A percentile compares a stretch with the other conserved stretches of the same genome.
These are phyloP conservation scores for Caenorhabditis becei DNA, from an alignment of 2,888 invertebrate genomes.

Conservation along the genomic window DNA sequence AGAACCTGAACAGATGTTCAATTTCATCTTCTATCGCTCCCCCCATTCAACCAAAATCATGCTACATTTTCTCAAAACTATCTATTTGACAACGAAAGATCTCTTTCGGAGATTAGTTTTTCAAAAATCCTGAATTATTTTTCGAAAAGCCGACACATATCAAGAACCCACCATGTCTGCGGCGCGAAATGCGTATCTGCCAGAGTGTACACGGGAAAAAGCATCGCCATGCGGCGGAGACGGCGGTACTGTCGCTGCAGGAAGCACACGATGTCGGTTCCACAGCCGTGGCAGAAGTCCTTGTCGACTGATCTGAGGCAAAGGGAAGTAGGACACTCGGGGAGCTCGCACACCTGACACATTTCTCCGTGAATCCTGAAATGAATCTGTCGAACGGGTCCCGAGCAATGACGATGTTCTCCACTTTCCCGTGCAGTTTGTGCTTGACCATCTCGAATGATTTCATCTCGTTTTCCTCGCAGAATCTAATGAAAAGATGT, in stretches of 20 bases:
- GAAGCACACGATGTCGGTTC: slow-evolving; percentile 34
- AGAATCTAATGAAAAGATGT: slow-evolving; percentile 18
- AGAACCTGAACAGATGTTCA: slow-evolving; percentile 14
- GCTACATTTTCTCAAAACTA: not conserved
- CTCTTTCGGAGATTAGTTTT: not conserved
- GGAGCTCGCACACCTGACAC: slow-evolving; percentile 19
- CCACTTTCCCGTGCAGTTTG: slow-evolving; percentile 18
- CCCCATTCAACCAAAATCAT: not conserved
- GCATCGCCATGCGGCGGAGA: slow-evolving; percentile 35
- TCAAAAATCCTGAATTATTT: not conserved
- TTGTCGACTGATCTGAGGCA: not conserved
- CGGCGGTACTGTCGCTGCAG: slow-evolving; percentile 36
- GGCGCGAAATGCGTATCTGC: slow-evolving; percentile 46
- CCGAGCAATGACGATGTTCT: slow-evolving; percentile 29
- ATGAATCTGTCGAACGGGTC: slow-evolving; percentile 50
- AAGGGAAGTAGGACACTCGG: not conserved
- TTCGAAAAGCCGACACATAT: not conserved
- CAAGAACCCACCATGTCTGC: slow-evolving; percentile 30
- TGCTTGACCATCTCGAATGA: slow-evolving; percentile 11
- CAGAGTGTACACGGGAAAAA: slow-evolving; percentile 41
- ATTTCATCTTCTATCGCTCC: not conserved
- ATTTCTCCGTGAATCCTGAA: slow-evolving; percentile 53
- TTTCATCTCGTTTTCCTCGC: slow-evolving; percentile 32
- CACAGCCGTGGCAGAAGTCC: slow-evolving; percentile 43
- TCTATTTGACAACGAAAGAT: not conserved